phyloP scores from a whole-genome alignment of 2,797 vertebrate species.

The Tokudaia tokunoshimensis region DNA sequence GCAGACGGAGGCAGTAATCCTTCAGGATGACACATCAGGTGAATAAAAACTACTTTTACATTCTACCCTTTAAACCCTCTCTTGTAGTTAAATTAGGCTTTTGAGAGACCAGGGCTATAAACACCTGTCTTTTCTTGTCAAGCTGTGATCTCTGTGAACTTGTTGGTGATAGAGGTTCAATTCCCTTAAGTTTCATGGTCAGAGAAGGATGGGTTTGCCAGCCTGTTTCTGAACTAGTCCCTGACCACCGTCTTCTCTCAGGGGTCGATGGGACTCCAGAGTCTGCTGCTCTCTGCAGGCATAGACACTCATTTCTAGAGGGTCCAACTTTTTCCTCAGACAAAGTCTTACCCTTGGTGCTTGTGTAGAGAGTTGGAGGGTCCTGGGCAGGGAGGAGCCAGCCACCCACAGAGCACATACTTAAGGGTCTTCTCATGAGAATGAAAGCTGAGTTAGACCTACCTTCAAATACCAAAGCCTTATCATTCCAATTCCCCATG shows the following conservation, averaged over 20 bases:
- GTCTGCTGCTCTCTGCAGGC: rapidly evolving
- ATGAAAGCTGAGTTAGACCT: not conserved
- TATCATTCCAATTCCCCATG: rapidly evolving
- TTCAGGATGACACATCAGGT: not conserved
- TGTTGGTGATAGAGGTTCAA: not conserved
- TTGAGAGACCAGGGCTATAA: not conserved
- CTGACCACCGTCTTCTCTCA: rapidly evolving
- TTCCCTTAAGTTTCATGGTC: rapidly evolving
- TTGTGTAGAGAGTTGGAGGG: rapidly evolving
- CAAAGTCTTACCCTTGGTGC: not conserved
- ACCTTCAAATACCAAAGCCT: not conserved
- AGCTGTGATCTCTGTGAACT: not conserved
- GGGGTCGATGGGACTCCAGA: not conserved
- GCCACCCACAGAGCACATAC: rapidly evolving
- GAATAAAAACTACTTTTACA: not conserved
- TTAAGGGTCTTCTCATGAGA: not conserved
- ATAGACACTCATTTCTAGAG: not conserved
- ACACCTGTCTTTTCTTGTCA: not conserved
- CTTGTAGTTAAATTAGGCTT: not conserved
- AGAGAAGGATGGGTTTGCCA: rapidly evolving
- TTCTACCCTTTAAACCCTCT: not conserved
- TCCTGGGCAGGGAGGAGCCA: too few relatives aligned
- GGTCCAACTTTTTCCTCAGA: too few relatives aligned
- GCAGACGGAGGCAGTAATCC: not conserved
- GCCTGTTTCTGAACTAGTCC: rapidly evolving